Evolutionary conservation across 2,888 invertebrate species (phyloP), one percentile per base, ranked within the genome.

Genomic region (Ephialtes manifestator): DNA sequence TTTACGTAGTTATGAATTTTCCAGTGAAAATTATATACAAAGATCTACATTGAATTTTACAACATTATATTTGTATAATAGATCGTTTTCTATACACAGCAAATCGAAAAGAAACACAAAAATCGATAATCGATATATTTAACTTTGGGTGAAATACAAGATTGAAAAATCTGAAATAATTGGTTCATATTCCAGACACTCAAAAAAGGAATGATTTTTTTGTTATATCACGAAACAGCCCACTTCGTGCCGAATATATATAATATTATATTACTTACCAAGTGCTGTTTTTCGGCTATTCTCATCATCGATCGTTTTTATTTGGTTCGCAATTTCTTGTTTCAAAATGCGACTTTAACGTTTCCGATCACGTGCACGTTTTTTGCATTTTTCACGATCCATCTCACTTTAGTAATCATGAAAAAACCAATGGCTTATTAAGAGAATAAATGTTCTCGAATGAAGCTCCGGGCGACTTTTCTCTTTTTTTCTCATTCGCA

Each of bases 361-460:
- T 55, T 55, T 55, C 24, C 55, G 55, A 55, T 55, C 55, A 55
- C 55, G 55, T 20, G 55, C 55, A 55, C 55, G 55, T 55, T 55
- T 55, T 55, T 55, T 55, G 55, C 20, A 20, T 4, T 55, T 24
- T 55, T 55, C 55, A 55, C 55, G 55, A 55, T 55, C 55, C 55
- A 55, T 55, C 24, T 20, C 24, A 55, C 55, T 55, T 20, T 24
- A 20, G 24, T 55, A 55, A 55, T 55, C 24, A 5, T 55, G 24
- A 55, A 20, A 55, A 55, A 20, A 55, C 55, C 55, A 55, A 55
- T 55, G 20, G 24, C 55, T 18, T 10, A 20, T 55, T 55, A 55
- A 55, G 7, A 20, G 11, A 55, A 55, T 55, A 24, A 20, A 24
- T 55, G 24, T 55, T 55, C 55, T 55, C 20, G 5, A 55, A 20